Base-by-base conservation (phyloP, 2,113 vertebrate species). In the Phalacrocorax brasilianus region DNA sequence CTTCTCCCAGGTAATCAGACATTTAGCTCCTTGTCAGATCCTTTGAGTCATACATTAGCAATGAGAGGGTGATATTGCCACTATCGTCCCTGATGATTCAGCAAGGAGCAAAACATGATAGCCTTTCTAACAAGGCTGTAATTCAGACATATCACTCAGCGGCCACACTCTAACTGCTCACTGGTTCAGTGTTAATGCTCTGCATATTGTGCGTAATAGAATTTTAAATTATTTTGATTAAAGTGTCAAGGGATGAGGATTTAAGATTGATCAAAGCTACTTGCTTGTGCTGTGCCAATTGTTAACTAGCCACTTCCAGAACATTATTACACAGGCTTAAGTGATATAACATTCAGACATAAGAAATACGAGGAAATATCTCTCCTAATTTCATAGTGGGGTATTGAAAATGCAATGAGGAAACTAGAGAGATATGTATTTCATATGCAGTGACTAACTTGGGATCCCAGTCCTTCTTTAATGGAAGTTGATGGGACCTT, bases 141-240 rank as follows among this genome's bases (percentile, higher is more conserved):
- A 84, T 38, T 96, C 89, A 95, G 76, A 92, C 88, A 68, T 87
- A 95, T 93, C 89, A 92, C 88, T 86, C 61, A 26, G 77, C 9
- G 4, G 72, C 53, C 9, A 2, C 35, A 67, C 50, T 90, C 66
- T 95, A 85, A 77, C 89, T 88, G 72, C 92, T 96, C 80, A 80
- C 89, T 96, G 92, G 95, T 88, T 97, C 88, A 85, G 82, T 97
- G 94, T 89, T 91, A 98, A 97, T 97, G 97, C 80, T 96, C 96
- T 97, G 95, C 95, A 97, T 97, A 97, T 95, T 93, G 95, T 97
- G 90, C 93, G 97, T 98, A 98, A 98, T 97, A 98, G 96, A 95
- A 97, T 98, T 98, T 98, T 98, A 98, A 98, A 98, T 98, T 98
- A 98, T 96, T 98, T 98, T 98, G 97, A 98, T 98, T 98, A 96